These are phyloP conservation scores for Temnothorax nylanderi DNA, from an alignment of 1,140 invertebrate species.

Conservation along the genomic window DNA sequence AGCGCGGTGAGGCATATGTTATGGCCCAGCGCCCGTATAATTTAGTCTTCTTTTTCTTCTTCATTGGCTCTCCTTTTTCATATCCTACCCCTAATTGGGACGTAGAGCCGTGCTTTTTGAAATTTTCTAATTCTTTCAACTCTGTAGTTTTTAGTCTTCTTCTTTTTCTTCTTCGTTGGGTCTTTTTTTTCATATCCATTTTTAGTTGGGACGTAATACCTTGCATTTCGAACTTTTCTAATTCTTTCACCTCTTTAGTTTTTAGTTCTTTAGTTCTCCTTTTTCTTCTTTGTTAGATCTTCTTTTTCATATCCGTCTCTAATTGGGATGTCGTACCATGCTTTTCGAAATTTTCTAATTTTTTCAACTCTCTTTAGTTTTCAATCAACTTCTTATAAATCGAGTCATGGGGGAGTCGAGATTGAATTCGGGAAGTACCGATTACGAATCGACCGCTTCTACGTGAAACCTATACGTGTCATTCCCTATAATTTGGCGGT, in stretches of 20 bases:
- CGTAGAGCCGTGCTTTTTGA: no score
- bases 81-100: no score
- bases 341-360: not conserved
- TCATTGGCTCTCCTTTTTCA: no score
- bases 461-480: no score
- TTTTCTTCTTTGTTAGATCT: not conserved
- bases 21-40: not conserved
- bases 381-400: not conserved
- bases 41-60: not conserved
- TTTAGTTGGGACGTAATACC: no score
- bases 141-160: not conserved
- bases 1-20: not conserved
- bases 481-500: not conserved
- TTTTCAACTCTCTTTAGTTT: not conserved
- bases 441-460: not conserved
- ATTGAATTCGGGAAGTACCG: not conserved
- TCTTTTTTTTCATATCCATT: no score
- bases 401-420: not conserved
- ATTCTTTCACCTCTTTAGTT: not conserved
- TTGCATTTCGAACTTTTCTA: not conserved
- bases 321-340: no score
- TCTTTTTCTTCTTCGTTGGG: not conserved
- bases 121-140: not conserved
- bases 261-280: not conserved
- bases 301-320: not conserved